phyloP scores from a whole-genome alignment of 35 echinoderm and acorn worm genomes.

The Ophioderma brevispina region DNA sequence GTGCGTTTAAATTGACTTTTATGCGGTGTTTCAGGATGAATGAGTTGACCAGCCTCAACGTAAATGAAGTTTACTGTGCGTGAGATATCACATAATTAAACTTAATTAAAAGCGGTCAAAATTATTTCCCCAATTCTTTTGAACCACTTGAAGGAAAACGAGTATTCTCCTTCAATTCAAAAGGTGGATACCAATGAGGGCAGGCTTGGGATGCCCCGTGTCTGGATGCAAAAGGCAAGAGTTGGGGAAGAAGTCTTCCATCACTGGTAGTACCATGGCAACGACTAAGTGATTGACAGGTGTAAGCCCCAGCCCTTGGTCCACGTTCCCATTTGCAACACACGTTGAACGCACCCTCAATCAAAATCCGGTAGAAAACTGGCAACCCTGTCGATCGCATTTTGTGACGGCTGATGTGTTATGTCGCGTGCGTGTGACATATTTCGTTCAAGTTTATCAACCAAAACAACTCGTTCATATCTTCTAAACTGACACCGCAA shows the following conservation, averaged over 20 bases:
- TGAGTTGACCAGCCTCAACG: too few species aligned
- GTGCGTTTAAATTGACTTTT: too few species aligned
- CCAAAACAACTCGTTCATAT: conserved; percentile 5
- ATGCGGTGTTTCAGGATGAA: too few species aligned
- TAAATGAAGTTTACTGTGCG: too few species aligned
- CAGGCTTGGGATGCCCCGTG: background rate
- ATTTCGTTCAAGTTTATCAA: background rate
- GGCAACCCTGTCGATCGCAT: background rate
- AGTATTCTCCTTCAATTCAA: background rate
- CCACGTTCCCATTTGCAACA: background rate
- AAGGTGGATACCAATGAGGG: background rate
- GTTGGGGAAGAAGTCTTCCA: background rate
- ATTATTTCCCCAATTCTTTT: background rate
- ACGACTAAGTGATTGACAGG: background rate
- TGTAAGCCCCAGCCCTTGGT: background rate
- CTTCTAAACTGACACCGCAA: background rate
- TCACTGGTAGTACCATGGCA: background rate
- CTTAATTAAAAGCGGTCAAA: background rate
- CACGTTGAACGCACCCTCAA: background rate
- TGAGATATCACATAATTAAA: too few species aligned
- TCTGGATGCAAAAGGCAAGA: background rate
- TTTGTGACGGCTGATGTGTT: conserved; percentile 4
- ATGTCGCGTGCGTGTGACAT: background rate
- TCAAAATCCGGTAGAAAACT: conserved; percentile 4
- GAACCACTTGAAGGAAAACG: background rate